phyloP scores from a whole-genome alignment of 2,888 invertebrate species.

The Epistrophella euchroma region DNA sequence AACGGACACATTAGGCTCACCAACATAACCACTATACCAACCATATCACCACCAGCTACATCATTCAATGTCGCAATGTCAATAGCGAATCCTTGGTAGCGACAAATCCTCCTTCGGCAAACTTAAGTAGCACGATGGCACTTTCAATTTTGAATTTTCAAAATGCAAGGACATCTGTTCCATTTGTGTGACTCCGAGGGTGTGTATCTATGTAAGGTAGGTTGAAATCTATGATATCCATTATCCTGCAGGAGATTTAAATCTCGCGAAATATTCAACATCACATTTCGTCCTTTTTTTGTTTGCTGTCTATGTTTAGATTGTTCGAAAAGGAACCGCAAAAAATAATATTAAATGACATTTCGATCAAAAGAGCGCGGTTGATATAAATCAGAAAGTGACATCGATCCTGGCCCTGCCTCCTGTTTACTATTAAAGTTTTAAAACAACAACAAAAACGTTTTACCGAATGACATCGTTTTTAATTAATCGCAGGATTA shows the following conservation, averaged over 20 bases:
- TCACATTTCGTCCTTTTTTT: constrained; percentile 42
- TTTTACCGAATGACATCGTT: constrained; percentile 81
- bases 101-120: constrained; percentile 62
- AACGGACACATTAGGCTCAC: constrained; percentile 68
- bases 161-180: constrained; percentile 83
- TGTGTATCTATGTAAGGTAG: constrained; percentile 4
- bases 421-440: constrained; percentile 40
- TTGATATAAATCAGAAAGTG: constrained; percentile 62
- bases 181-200: constrained; percentile 77
- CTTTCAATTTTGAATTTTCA: constrained; percentile 78
- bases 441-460: constrained; percentile 76
- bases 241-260: constrained; percentile 72
- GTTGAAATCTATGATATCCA: constrained; percentile 61
- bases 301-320: background rate
- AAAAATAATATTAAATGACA: constrained; percentile 21
- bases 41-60: constrained; percentile 39
- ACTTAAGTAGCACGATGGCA: constrained; percentile 33
- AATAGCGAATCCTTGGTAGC: constrained; percentile 65
- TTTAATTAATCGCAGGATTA: constrained; percentile 81
- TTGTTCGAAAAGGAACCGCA: constrained; percentile 15
- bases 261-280: constrained; percentile 50
- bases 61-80: constrained; percentile 73
- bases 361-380: constrained; percentile 56
- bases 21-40: constrained; percentile 44
- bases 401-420: constrained; percentile 64